Base-by-base conservation (phyloP, 2,113 vertebrate species). In the Bubo blakistoni region DNA sequence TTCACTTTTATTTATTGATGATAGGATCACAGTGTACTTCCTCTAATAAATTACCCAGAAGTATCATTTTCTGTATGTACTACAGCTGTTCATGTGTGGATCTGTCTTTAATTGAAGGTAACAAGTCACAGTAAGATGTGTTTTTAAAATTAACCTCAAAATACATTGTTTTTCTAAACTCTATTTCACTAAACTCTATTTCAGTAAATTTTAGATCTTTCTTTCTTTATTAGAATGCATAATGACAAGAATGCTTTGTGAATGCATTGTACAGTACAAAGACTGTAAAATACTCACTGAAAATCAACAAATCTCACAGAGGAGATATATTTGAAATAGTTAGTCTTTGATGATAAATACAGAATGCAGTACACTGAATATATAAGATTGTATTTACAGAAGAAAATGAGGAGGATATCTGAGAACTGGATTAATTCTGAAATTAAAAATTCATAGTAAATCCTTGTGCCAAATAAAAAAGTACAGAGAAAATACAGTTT, bases 1-100 rank as follows among this genome's bases (percentile, higher is more conserved):
- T 86, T 95, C 47, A 55, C 46, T 91, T 96, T 38, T 73, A 74
- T 86, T 84, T 96, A 81, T 71, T 94, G 63, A 86, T 9, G 3
- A 14, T 47, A 71, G 55, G 32, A 67, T 86, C 6, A 0, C 38
- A 38, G 3, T 81, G 13, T 88, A 95, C 44, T 96, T 92, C 58
- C 54, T 89, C 32, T 81, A 26, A 38, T 81, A 81, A 88, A 92
- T 92, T 86, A 84, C 42, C 14, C 67, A 92, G n/a, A 74, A 92
- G 17, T 54, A 66, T 36, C 0, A 47, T 78, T 59, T 92, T 81
- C 65, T 70, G 13, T 59, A n/a, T 95, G 78, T 94, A 92, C 54
- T 81, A 57, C 63, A 91, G 44, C 32, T 94, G n/a, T 74, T 92
- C 32, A 78, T 79, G 42, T 29, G 42, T 79, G 78, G 51, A 34